Conservation (phyloP, 2,113 vertebrate genomes). For the Cryptomyrus ogoouensis region DNA sequence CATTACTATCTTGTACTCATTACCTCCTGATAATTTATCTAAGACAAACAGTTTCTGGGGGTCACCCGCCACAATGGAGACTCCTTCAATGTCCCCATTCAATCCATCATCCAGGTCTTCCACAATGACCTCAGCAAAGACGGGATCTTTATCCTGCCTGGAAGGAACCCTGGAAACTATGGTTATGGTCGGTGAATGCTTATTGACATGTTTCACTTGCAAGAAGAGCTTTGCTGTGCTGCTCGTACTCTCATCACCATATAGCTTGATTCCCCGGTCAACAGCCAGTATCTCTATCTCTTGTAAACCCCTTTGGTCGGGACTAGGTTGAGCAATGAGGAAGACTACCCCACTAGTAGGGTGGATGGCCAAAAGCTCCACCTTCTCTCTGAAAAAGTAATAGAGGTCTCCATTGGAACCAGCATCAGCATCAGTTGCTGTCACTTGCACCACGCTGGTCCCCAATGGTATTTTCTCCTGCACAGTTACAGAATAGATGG, state of each 20-base stretch:
- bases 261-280: slow-evolving; percentile 90
- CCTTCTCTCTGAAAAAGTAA: slow-evolving; percentile 86
- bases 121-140: slow-evolving; percentile 73
- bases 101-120: slow-evolving; percentile 87
- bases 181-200: slow-evolving; percentile 74
- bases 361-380: slow-evolving; percentile 87
- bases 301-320: slow-evolving; percentile 70
- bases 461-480: slow-evolving; percentile 84
- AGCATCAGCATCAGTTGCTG: slow-evolving; percentile 88
- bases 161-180: slow-evolving; percentile 70
- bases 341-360: slow-evolving; percentile 88
- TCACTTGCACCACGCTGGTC: slow-evolving; percentile 84
- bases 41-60: slow-evolving; percentile 79
- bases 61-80: slow-evolving; percentile 85
- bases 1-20: slow-evolving; percentile 79
- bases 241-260: slow-evolving; percentile 84
- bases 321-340: slow-evolving; percentile 74
- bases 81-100: slow-evolving; percentile 87
- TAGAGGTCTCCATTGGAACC: slow-evolving; percentile 95
- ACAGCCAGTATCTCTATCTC: slow-evolving; percentile 89
- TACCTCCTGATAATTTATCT: slow-evolving; percentile 71
- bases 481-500: slow-evolving; percentile 81
- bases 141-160: slow-evolving; percentile 67
- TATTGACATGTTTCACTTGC: slow-evolving; percentile 78
- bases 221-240: slow-evolving; percentile 85